Percentiles rank a stretch among this genome's conserved stretches.
phyloP scores from a whole-genome alignment of 2,888 invertebrate genomes.

The Octodonta nipae region DNA sequence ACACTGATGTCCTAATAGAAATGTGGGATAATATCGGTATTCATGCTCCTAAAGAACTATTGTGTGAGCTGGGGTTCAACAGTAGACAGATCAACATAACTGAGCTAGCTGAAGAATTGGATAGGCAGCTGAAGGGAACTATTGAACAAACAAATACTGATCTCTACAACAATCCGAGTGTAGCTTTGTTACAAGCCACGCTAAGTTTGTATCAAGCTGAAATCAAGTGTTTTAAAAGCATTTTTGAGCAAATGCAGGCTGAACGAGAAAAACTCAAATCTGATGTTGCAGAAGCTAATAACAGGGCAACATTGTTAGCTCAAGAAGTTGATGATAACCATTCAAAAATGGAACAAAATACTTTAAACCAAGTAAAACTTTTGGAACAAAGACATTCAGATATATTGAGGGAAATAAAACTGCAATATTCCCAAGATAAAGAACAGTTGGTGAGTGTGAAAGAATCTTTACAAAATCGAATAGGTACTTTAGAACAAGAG shows the following conservation, averaged over 20 bases:
- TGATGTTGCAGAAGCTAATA: constrained; percentile 71
- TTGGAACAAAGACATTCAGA: constrained; percentile 68
- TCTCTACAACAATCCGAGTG: constrained; percentile 6
- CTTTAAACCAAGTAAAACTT: constrained; percentile 54
- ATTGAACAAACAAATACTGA: not conserved
- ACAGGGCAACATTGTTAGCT: constrained; percentile 65
- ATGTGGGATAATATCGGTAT: constrained; percentile 63
- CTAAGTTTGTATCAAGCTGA: constrained; percentile 55
- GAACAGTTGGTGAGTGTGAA: constrained; percentile 53
- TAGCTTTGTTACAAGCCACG: constrained; percentile 48
- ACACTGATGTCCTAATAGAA: constrained; percentile 46
- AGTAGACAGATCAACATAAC: constrained; percentile 43
- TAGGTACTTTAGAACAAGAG: constrained; percentile 51
- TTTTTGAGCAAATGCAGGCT: constrained; percentile 51
- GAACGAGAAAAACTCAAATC: constrained; percentile 70
- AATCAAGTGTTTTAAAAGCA: constrained; percentile 44
- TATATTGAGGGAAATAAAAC: constrained; percentile 54
- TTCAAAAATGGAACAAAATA: constrained; percentile 62
- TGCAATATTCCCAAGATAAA: constrained; percentile 57
- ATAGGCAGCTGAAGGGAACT: constrained; percentile 44
- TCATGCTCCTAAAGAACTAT: constrained; percentile 46
- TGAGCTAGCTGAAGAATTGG: constrained; percentile 53
- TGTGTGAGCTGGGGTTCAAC: constrained; percentile 54
- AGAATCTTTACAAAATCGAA: constrained; percentile 48
- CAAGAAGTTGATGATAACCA: constrained; percentile 88